Conservation (phyloP, 2,797 vertebrate species). For the Triplophysa yarkandensis region DNA sequence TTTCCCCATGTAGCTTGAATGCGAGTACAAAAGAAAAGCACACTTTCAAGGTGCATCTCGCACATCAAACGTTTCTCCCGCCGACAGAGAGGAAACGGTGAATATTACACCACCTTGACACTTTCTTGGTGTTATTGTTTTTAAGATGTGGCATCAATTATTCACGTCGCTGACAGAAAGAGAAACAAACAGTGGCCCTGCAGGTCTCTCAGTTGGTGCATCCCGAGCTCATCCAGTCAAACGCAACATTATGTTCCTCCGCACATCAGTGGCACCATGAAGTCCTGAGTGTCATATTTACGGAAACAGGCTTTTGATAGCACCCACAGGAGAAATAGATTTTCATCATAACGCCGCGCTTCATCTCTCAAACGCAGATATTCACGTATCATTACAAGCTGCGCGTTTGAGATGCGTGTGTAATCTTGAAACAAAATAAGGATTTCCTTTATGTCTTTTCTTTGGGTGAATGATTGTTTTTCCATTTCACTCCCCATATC, state of each 20-base stretch:
- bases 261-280: constrained; percentile 33
- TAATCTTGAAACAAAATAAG: constrained; percentile 48
- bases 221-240: constrained; percentile 37
- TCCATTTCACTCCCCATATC: constrained; percentile 23
- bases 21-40: constrained; percentile 18
- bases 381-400: constrained; percentile 51
- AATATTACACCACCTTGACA: constrained; percentile 62
- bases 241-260: constrained; percentile 34
- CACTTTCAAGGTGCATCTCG: constrained; percentile 40
- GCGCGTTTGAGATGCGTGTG: constrained; percentile 28
- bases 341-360: constrained; percentile 45
- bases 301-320: constrained; percentile 46
- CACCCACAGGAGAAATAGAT: constrained; percentile 49
- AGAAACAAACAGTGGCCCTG: constrained; percentile 51
- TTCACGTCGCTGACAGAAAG: constrained; percentile 52
- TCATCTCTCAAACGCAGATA: constrained; percentile 50
- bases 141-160: constrained; percentile 56
- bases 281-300: constrained; percentile 47
- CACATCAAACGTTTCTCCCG: constrained; percentile 41
- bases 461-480: constrained; percentile 19
- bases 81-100: constrained; percentile 48
- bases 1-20: constrained; percentile 22
- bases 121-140: constrained; percentile 58
- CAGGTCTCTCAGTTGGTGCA: constrained; percentile 32
- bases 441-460: constrained; percentile 1